Percentiles rank a stretch among this genome's conserved stretches.
Evolutionary conservation across 2,888 invertebrate species (phyloP).

Genomic region (Ornithoptera alexandrae): DNA sequence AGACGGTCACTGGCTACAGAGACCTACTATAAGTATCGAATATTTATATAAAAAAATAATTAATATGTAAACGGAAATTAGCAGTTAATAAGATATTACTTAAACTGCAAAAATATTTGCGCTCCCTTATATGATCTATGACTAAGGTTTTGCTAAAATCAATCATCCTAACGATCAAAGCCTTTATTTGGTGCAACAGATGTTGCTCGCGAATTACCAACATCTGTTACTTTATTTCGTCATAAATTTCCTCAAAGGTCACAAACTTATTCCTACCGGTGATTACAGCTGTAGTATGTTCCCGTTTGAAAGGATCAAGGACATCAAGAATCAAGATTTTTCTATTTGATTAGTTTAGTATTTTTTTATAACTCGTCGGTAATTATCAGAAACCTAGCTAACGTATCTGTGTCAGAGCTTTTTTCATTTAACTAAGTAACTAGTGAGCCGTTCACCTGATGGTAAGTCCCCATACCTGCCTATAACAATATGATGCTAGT

Average conservation of each 20-base stretch:
- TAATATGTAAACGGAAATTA: background rate
- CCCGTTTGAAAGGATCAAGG: background rate
- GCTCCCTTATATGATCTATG: background rate
- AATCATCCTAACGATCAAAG: constrained; percentile 14
- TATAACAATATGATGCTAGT: no score
- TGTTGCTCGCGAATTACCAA: constrained; percentile 10
- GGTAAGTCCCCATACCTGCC: no score
- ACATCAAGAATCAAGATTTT: no score
- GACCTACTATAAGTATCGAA: no score
- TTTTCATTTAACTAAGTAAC: no score
- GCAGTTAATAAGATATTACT: background rate
- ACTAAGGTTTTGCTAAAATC: background rate
- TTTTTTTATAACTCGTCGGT: no score
- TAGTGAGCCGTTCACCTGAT: no score
- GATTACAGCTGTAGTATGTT: background rate
- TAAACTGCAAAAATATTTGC: background rate
- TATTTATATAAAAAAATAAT: no score
- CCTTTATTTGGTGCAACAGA: constrained; percentile 8
- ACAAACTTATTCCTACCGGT: background rate
- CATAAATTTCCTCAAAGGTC: background rate
- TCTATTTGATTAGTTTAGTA: no score
- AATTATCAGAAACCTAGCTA: no score
- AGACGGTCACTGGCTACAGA: no score
- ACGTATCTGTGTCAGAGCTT: no score
- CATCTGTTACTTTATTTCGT: background rate